phyloP scores from a whole-genome alignment of 1,140 invertebrate genomes.

The Brachionus koreanus region DNA sequence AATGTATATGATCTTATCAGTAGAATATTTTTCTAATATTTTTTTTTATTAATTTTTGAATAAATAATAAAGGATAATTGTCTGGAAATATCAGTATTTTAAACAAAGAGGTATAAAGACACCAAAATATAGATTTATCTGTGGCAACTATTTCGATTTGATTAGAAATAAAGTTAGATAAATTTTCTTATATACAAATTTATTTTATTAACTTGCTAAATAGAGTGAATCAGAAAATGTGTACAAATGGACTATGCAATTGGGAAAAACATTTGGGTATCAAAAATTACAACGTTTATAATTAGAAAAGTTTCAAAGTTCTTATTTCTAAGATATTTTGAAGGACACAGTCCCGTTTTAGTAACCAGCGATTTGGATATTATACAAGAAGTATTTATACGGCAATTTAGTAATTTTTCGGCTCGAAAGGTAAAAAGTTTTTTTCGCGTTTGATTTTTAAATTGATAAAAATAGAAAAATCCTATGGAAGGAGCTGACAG shows the following conservation, averaged over 20 bases:
- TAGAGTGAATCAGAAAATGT: not conserved
- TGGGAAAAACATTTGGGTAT: conserved; percentile 57
- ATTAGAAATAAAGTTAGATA: not conserved
- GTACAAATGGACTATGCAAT: conserved; percentile 54
- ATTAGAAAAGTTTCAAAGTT: not conserved
- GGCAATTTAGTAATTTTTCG: conserved; percentile 60
- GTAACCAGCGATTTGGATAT: conserved; percentile 57
- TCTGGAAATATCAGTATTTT: not conserved
- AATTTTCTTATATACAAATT: not conserved
- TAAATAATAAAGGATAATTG: not conserved
- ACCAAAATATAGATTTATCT: not conserved
- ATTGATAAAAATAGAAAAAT: not conserved
- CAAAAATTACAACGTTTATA: not conserved
- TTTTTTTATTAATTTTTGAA: not conserved
- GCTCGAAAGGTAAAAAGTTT: conserved; percentile 52
- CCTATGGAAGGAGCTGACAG: not conserved
- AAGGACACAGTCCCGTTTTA: conserved; percentile 55
- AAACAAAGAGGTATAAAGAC: not conserved
- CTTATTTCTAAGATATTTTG: conserved; percentile 48
- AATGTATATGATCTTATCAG: too few relatives aligned
- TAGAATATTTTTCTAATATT: too few relatives aligned
- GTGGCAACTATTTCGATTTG: not conserved
- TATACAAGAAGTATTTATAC: conserved; percentile 57
- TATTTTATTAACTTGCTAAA: not conserved
- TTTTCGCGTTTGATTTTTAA: not conserved